Conservation (phyloP, 2,888 invertebrate species). For the Lobophora halterata region DNA sequence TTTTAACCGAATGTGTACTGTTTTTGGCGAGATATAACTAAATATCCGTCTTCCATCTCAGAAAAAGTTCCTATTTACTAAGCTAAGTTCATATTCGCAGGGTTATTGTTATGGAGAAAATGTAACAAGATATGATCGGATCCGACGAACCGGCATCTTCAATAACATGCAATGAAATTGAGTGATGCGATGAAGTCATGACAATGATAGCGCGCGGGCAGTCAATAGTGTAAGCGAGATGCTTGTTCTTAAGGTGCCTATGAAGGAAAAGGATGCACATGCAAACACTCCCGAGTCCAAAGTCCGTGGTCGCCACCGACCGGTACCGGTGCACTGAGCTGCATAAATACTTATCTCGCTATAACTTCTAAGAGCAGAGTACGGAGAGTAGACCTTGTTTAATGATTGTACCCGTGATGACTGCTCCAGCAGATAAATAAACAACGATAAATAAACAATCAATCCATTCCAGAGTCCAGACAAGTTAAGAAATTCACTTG, state of each 20-base stretch:
- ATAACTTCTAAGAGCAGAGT: constrained; percentile 1
- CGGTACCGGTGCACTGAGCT: constrained; percentile 39
- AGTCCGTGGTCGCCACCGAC: constrained; percentile 58
- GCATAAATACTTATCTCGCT: constrained; percentile 20
- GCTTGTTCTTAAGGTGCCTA: constrained; percentile 27
- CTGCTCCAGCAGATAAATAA: no score
- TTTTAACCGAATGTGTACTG: no score
- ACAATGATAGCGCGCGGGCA: constrained; percentile 53
- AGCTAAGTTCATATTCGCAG: no score
- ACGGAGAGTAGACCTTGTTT: no score
- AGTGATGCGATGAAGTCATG: constrained; percentile 55
- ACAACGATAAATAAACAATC: no score
- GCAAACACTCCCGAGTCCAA: constrained; percentile 66
- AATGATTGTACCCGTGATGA: no score
- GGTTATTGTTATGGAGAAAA: no score
- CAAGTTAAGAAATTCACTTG: no score
- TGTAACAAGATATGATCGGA: constrained; percentile 15
- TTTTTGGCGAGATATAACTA: no score
- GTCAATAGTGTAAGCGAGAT: constrained; percentile 41
- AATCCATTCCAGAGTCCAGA: no score
- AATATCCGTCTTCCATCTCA: no score
- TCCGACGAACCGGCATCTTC: constrained; percentile 41
- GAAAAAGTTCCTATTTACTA: no score
- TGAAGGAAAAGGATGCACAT: constrained; percentile 60
- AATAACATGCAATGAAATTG: constrained; percentile 46